A percentile compares a stretch with the other conserved stretches of the same genome.
phyloP scores from a whole-genome alignment of 2,797 vertebrate genomes.

The Octomys mimax region DNA sequence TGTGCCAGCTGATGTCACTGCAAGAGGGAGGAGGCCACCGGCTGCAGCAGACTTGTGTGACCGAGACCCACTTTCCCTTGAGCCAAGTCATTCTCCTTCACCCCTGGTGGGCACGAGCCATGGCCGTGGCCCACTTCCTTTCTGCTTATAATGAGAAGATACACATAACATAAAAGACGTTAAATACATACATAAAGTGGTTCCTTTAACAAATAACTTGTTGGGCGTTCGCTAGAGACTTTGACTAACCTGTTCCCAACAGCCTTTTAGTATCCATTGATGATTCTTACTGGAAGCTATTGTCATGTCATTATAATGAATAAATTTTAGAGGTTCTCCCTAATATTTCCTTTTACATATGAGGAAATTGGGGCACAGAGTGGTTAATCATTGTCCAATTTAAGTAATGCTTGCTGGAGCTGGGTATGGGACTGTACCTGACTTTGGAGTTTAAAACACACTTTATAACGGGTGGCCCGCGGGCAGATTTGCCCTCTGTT shows the following conservation, averaged over 20 bases:
- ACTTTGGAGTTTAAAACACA: not conserved
- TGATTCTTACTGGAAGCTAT: not conserved
- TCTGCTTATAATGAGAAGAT: not conserved
- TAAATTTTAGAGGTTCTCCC: not conserved
- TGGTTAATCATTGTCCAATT: not conserved
- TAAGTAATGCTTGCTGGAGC: not conserved
- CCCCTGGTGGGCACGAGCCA: not conserved
- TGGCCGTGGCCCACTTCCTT: not conserved
- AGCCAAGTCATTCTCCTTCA: not conserved
- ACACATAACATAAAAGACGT: not conserved
- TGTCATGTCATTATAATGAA: not conserved
- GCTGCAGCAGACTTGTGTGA: not conserved
- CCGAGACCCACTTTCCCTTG: not conserved
- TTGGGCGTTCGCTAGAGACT: not conserved
- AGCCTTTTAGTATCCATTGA: not conserved
- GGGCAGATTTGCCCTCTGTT: not conserved
- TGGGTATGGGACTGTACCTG: not conserved
- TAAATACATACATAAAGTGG: not conserved
- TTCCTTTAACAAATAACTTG: not conserved
- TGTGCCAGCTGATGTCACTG: not conserved
- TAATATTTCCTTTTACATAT: conserved; percentile 22
- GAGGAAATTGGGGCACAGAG: not conserved
- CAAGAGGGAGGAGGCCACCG: not conserved
- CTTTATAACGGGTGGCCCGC: not conserved
- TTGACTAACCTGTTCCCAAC: not conserved